Percentiles rank a stretch among this genome's conserved stretches.
Evolutionary conservation across 2,888 invertebrate genomes (phyloP).

Genomic region (Drosophila anomalipes): DNA sequence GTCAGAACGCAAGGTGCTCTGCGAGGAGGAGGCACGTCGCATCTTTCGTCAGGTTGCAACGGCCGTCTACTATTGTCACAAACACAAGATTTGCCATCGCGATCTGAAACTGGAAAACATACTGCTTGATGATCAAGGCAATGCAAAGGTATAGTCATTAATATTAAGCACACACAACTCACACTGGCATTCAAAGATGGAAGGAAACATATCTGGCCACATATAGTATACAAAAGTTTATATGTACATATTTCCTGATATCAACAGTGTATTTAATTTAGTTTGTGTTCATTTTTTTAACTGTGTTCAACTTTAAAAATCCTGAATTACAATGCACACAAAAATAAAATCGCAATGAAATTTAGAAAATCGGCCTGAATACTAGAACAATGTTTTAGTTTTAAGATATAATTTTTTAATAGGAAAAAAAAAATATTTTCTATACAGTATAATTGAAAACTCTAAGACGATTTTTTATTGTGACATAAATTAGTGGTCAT

Average conservation of each 20-base stretch:
- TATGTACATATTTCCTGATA: not conserved
- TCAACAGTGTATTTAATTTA: not conserved
- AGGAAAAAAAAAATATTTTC: not conserved
- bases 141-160: constrained; percentile 91
- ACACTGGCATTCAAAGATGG: not conserved
- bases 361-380: too few relatives aligned
- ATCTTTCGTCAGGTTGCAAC: constrained; percentile 98
- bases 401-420: not conserved
- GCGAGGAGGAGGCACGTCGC: constrained; percentile 96
- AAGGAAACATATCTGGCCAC: not conserved
- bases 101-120: constrained; percentile 98
- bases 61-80: constrained; percentile 98
- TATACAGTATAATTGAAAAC: too few relatives aligned
- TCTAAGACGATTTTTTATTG: too few relatives aligned
- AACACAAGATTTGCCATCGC: constrained; percentile 98
- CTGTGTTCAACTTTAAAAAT: not conserved
- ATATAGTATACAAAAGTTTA: not conserved
- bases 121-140: constrained; percentile 95
- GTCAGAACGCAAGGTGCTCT: constrained; percentile 95
- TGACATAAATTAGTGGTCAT: too few relatives aligned
- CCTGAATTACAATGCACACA: not conserved
- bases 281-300: not conserved
- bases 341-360: not conserved
- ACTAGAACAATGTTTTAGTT: not conserved
- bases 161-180: not conserved